phyloP scores from a whole-genome alignment of 1,140 invertebrate genomes.

The Orussus abietinus region DNA sequence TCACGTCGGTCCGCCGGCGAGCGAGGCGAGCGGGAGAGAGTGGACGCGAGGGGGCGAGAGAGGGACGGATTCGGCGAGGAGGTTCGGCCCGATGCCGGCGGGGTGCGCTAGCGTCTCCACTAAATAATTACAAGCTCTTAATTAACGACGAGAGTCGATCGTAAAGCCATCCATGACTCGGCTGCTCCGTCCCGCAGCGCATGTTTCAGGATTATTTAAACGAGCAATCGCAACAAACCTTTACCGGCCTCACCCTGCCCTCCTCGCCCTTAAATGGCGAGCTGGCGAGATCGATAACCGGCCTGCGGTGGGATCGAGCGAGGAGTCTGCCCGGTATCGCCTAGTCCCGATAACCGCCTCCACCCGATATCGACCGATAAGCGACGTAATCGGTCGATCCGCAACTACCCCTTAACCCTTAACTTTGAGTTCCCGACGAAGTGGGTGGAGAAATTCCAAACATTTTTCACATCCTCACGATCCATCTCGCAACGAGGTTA shows the following conservation, averaged over 20 bases:
- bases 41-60: slow-evolving; percentile 20
- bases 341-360: too few species aligned
- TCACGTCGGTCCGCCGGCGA: slow-evolving; percentile 29
- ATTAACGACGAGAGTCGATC: slow-evolving; percentile 50
- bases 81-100: slow-evolving; percentile 43
- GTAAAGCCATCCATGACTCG: slow-evolving; percentile 47
- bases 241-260: slow-evolving; percentile 25
- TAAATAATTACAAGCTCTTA: slow-evolving; percentile 54
- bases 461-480: too few species aligned
- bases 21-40: slow-evolving; percentile 3
- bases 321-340: too few species aligned
- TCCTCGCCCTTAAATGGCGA: slow-evolving; percentile 15
- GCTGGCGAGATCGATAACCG: too few species aligned
- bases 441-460: too few species aligned
- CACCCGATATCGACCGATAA: too few species aligned
- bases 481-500: too few species aligned
- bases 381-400: too few species aligned
- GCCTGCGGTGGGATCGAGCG: too few species aligned
- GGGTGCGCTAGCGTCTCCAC: slow-evolving; percentile 50
- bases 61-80: too few species aligned
- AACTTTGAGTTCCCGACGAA: too few species aligned
- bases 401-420: too few species aligned
- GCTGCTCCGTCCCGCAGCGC: slow-evolving; percentile 37
- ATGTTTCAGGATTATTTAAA: slow-evolving; percentile 52
- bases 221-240: slow-evolving; percentile 38